phyloP scores from a whole-genome alignment of 2,888 invertebrate genomes.

The Diarsia mendica region DNA sequence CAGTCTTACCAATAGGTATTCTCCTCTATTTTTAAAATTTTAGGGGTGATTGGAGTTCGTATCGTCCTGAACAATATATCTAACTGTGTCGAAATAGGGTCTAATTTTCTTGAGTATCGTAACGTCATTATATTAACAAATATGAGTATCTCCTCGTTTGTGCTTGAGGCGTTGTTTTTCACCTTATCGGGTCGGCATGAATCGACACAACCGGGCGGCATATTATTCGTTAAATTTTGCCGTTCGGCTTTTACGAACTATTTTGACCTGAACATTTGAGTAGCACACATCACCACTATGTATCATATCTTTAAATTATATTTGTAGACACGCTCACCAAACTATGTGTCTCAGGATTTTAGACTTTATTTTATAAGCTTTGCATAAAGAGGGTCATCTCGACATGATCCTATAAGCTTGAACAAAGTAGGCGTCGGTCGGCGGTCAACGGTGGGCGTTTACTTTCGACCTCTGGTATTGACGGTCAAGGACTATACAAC shows the following conservation, averaged over 20 bases:
- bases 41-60: neutral
- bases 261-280: too few relatives aligned
- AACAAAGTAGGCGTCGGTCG: constrained; percentile 12
- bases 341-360: constrained; percentile 7
- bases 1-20: neutral
- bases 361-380: constrained; percentile 10
- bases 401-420: constrained; percentile 21
- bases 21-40: too few relatives aligned
- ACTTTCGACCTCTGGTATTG: constrained; percentile 24
- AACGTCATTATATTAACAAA: neutral
- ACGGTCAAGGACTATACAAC: neutral
- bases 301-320: neutral
- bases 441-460: constrained; percentile 33
- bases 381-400: constrained; percentile 17
- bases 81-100: too few relatives aligned
- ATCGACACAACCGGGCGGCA: too few relatives aligned
- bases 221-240: too few relatives aligned
- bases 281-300: neutral
- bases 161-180: neutral
- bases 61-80: neutral
- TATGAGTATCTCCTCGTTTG: neutral
- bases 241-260: too few relatives aligned
- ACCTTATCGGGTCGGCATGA: neutral
- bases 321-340: neutral
- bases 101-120: too few relatives aligned